phyloP scores from a whole-genome alignment of 1,140 invertebrate genomes.

The Drosophila miranda region DNA sequence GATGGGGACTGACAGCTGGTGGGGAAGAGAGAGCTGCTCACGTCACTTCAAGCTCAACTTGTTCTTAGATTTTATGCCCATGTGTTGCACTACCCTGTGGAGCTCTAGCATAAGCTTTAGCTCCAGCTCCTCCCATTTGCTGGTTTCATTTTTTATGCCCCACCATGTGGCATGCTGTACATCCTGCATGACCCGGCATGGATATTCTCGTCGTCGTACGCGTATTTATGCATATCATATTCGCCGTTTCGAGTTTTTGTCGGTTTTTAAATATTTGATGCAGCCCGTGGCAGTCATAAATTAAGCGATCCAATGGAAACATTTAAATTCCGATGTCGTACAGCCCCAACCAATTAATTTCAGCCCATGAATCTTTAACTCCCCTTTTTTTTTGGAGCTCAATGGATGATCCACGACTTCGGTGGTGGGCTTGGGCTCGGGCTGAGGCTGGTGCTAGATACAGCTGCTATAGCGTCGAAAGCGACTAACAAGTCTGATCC shows the following conservation, averaged over 20 bases:
- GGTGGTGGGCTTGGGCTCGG: too few relatives aligned
- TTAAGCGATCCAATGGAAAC: constrained; percentile 20
- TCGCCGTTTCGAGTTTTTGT: constrained; percentile 1
- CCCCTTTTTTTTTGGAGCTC: background rate
- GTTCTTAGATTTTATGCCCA: constrained; percentile 38
- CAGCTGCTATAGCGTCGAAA: background rate
- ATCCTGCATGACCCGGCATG: constrained; percentile 7
- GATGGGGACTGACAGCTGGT: constrained; percentile 15
- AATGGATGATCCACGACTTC: background rate
- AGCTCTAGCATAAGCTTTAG: too few relatives aligned
- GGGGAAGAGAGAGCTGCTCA: constrained; percentile 31
- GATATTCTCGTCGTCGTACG: background rate
- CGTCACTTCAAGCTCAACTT: constrained; percentile 50
- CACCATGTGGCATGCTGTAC: background rate
- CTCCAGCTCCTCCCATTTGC: background rate
- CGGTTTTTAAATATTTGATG: constrained; percentile 28
- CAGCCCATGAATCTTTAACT: too few relatives aligned
- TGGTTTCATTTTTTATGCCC: constrained; percentile 1
- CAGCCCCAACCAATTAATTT: constrained; percentile 15
- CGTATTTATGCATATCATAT: constrained; percentile 18
- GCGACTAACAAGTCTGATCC: constrained; percentile 20
- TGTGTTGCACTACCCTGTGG: constrained; percentile 11
- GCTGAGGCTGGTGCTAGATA: background rate
- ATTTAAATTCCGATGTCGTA: constrained; percentile 20
- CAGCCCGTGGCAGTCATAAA: constrained; percentile 13